These are phyloP conservation scores for Hoplodrina ambigua DNA, from an alignment of 2,888 invertebrate species.

Conservation along the genomic window DNA sequence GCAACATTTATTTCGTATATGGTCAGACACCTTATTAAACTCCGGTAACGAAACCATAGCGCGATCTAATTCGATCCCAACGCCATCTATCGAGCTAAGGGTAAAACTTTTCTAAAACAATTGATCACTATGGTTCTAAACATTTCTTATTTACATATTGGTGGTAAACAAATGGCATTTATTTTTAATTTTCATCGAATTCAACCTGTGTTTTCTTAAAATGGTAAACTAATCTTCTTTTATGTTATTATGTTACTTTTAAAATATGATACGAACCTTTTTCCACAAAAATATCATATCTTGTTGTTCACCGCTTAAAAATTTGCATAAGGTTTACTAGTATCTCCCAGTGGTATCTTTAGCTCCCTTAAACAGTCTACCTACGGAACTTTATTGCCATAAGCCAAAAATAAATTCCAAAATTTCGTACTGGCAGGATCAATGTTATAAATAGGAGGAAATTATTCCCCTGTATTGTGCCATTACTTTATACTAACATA, in stretches of 20 bases:
- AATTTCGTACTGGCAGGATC: conserved; percentile 14
- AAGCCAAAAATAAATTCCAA: conserved; percentile 32
- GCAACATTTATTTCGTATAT: too few species aligned
- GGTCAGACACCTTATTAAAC: too few species aligned
- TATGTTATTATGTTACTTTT: too few species aligned
- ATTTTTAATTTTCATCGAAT: neutral
- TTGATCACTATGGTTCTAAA: too few species aligned
- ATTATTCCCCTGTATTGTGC: conserved; percentile 45
- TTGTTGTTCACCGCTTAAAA: neutral
- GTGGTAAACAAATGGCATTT: too few species aligned
- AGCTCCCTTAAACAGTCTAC: neutral
- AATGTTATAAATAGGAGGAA: conserved; percentile 37
- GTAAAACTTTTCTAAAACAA: too few species aligned
- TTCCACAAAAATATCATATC: neutral
- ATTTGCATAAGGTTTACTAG: neutral
- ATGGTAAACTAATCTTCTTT: too few species aligned
- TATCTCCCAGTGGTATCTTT: conserved; percentile 12
- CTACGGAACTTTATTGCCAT: neutral
- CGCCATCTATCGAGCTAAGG: too few species aligned
- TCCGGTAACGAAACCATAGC: too few species aligned
- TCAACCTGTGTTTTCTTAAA: neutral
- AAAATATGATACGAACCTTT: neutral
- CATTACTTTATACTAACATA: conserved; percentile 56
- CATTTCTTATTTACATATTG: too few species aligned
- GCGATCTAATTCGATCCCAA: too few species aligned